Conservation (phyloP, 2,888 invertebrate genomes). For the Drosophila melanosoma region DNA sequence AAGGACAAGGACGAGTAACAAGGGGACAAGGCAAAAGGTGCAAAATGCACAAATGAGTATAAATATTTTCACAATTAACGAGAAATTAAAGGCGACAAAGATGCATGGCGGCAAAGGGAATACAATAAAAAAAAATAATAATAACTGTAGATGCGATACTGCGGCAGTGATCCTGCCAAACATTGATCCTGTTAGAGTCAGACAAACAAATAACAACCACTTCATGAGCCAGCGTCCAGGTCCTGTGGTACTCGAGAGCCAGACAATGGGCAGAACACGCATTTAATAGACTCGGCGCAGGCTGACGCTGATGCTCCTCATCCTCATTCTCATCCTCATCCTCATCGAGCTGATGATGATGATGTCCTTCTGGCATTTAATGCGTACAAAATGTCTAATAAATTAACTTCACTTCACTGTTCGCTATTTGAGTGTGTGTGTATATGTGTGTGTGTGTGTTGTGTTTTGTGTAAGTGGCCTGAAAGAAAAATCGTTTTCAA, state of each 20-base stretch:
- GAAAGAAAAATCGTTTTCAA: conserved; percentile 82
- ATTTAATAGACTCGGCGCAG: conserved; percentile 77
- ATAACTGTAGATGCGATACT: conserved; percentile 50
- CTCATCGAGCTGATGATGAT: conserved; percentile 63
- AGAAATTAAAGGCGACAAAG: conserved; percentile 82
- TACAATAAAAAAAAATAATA: conserved; percentile 18
- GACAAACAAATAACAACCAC: conserved; percentile 76
- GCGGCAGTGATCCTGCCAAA: conserved; percentile 49
- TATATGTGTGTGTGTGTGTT: conserved; percentile 45
- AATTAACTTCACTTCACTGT: conserved; percentile 82
- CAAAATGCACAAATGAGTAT: conserved; percentile 83
- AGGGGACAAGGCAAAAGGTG: conserved; percentile 71
- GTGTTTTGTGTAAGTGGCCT: conserved; percentile 78
- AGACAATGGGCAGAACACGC: conserved; percentile 73
- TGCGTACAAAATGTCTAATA: conserved; percentile 82
- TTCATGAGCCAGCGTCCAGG: conserved; percentile 55
- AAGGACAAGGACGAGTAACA: conserved; percentile 6
- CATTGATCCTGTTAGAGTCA: conserved; percentile 65
- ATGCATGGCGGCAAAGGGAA: conserved; percentile 48
- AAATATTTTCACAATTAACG: conserved; percentile 84
- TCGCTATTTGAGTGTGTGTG: conserved; percentile 33
- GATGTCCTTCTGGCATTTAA: conserved; percentile 80
- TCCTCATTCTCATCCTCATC: conserved; percentile 48
- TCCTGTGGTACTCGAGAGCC: conserved; percentile 66
- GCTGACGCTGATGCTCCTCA: conserved; percentile 46